These are phyloP conservation scores for Plotosus lineatus DNA, from an alignment of 2,113 vertebrate genomes.

Conservation along the genomic window DNA sequence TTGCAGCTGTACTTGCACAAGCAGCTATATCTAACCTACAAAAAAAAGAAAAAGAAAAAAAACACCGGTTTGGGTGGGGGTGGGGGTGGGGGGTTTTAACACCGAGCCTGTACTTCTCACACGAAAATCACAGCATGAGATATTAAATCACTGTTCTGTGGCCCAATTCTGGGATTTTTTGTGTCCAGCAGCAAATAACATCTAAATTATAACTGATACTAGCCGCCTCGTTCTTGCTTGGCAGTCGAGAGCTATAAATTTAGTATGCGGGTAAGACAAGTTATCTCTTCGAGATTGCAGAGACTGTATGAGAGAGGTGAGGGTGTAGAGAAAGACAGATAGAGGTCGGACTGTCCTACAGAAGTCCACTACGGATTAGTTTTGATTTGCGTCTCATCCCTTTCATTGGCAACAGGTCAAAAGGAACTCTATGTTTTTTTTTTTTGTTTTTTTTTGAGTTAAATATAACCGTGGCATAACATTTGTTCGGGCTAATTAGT, in stretches of 20 bases:
- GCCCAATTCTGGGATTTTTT: conserved; percentile 30
- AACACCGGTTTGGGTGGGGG: too few species aligned
- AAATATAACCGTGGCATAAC: conserved; percentile 42
- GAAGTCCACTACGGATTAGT: conserved; percentile 6
- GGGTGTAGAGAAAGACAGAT: background rate
- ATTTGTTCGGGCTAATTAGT: conserved; percentile 47
- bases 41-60: background rate
- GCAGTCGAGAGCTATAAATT: conserved; percentile 36
- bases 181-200: conserved; percentile 42
- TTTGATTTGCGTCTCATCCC: background rate
- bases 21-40: conserved; percentile 15
- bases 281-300: conserved; percentile 35
- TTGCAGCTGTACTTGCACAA: background rate
- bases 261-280: conserved; percentile 39
- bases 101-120: conserved; percentile 9
- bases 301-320: background rate
- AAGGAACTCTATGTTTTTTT: conserved; percentile 13
- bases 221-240: conserved; percentile 29
- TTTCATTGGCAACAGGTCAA: background rate
- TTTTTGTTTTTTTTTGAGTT: conserved; percentile 19
- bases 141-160: conserved; percentile 46
- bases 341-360: conserved; percentile 19
- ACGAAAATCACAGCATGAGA: conserved; percentile 29
- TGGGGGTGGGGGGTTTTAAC: background rate
- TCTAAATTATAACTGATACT: conserved; percentile 47